Evolutionary conservation across 2,113 vertebrate genomes (phyloP).

Genomic region (Butorides virescens): DNA sequence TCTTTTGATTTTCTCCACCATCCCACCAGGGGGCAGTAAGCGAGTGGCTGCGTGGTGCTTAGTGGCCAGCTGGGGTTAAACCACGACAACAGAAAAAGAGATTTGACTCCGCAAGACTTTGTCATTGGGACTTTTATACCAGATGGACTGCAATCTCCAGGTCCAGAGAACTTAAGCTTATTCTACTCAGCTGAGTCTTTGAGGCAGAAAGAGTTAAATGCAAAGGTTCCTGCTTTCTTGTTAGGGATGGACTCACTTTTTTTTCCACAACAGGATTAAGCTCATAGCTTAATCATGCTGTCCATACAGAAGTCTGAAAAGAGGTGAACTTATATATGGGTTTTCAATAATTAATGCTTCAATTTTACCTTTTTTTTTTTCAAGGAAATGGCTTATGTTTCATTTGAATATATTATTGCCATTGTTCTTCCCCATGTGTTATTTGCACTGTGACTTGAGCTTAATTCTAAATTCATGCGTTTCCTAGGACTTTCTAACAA

Average conservation of each 20-base stretch:
- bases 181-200: neutral
- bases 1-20: too few relatives aligned
- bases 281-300: neutral
- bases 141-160: neutral
- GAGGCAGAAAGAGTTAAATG: neutral
- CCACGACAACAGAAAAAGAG: neutral
- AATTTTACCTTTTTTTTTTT: neutral
- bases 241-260: neutral
- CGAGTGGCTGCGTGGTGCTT: too few relatives aligned
- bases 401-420: neutral
- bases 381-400: neutral
- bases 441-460: neutral
- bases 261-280: neutral
- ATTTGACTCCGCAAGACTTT: neutral
- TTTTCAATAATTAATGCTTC: constrained; percentile 29
- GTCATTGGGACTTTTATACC: neutral
- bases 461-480: neutral
- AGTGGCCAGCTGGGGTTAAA: too few relatives aligned
- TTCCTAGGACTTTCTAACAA: neutral
- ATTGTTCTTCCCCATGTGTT: neutral
- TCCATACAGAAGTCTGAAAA: neutral
- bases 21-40: too few relatives aligned
- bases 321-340: neutral
- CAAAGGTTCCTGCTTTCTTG: neutral
- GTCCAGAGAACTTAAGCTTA: neutral